Base-by-base conservation (phyloP, 2,113 vertebrate species). In the Grammomys dolichurus region DNA sequence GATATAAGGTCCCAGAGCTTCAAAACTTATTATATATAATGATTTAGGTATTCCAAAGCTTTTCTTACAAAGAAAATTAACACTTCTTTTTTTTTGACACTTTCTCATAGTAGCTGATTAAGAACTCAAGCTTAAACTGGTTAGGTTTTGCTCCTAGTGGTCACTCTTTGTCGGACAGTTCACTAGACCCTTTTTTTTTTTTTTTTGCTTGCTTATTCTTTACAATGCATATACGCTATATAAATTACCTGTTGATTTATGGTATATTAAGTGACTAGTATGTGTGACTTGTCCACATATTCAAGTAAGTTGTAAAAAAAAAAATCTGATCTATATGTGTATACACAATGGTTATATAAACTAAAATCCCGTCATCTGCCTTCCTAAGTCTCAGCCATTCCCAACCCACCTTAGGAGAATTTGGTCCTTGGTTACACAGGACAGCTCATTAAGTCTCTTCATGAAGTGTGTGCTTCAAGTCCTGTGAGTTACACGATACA, bases 301-400 rank as follows among this genome's bases (percentile, higher is more conserved):
- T 56, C 75, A 70, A 48, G 28, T 17, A 43, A 63, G 43, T 40
- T 87, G 73, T 70, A 48, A 73, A 40, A 81, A 46, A 75, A 26
- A 22, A 77, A 77, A 77, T 31, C 54, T 70, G 22, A 26, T 19
- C 5, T 65, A 8, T 22, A 36, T 11, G 22, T 9, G 1, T 20
- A 2, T 8, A 19, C 24, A 22, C 6, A 24, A 3, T 12, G 26
- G 0, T 1, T 40, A 31, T 58, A 20, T 33, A 33, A 19, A n/a
- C 1, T 56, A 56, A 69, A 51, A 36, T 36, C 51, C 20, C 4
- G 10, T 2, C 28, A 51, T 22, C 24, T 91, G 9, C 26, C 58
- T 92, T 63, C 31, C 75, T 51, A 22, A 67, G 43, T 26, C 26
- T 22, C 3, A 51, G 22, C 40, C 56, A 26, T 65, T 69, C 4